A percentile compares a stretch with the other conserved stretches of the same genome.
These are phyloP conservation scores for Patella caerulea DNA, from an alignment of 2,888 invertebrate genomes.

Conservation along the genomic window DNA sequence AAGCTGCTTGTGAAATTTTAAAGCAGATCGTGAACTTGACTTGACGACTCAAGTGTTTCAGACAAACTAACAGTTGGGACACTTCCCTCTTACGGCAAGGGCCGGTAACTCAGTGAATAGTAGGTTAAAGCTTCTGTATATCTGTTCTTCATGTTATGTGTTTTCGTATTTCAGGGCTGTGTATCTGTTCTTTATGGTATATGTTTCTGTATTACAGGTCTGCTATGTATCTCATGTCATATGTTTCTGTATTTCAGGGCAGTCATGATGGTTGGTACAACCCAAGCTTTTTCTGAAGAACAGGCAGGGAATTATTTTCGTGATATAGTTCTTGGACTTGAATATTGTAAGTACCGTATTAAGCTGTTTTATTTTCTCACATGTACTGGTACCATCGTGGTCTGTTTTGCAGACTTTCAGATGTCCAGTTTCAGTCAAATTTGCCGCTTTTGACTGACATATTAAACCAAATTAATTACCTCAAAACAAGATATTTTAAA, in stretches of 20 bases:
- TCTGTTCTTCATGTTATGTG: no score
- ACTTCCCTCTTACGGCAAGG: no score
- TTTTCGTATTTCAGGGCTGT: no score
- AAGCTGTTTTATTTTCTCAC: not conserved
- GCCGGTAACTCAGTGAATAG: no score
- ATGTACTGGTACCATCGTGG: not conserved
- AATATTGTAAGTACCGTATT: slow-evolving; percentile 87
- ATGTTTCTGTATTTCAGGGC: slow-evolving; percentile 57
- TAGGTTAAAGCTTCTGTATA: no score
- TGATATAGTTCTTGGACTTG: slow-evolving; percentile 91
- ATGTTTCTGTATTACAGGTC: no score
- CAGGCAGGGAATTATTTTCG: slow-evolving; percentile 90
- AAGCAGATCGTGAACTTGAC: no score
- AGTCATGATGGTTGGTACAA: slow-evolving; percentile 90
- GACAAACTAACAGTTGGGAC: no score
- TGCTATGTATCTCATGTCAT: no score
- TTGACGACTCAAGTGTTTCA: no score
- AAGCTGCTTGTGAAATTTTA: no score
- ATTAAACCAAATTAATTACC: not conserved
- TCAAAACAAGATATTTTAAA: not conserved
- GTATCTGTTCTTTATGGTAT: no score
- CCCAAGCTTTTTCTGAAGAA: slow-evolving; percentile 85
- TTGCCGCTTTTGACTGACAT: not conserved
- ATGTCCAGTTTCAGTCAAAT: not conserved
- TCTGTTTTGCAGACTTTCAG: slow-evolving; percentile 1